Evolutionary conservation across 2,113 vertebrate species (phyloP), one percentile per base, ranked within the genome.

Genomic region (Cryptotis parvus): DNA sequence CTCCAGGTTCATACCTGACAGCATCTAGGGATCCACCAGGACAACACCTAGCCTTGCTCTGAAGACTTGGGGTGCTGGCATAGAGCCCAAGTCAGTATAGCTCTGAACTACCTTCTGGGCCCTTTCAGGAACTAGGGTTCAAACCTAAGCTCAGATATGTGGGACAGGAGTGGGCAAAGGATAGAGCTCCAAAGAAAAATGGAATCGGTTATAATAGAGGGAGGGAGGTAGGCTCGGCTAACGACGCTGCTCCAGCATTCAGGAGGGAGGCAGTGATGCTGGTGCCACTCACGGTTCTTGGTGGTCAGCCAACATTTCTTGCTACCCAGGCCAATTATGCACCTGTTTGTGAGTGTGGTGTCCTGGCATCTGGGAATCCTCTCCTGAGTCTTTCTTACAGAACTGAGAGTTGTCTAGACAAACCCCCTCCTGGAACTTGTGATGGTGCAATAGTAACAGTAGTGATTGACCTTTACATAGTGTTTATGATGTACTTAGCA

Each of bases 61-160:
- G 18, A 7, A 58, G 55, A 22, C 18, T 8, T 58, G 20, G 20
- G 16, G 55, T 6, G 22, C 8, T 20, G 20, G 52, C 16, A 15
- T 55, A 55, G 52, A 55, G 5, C 15, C 55, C 55, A 7, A 24
- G 20, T 20, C 55, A 4, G 45, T 18, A 24, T 24, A 58, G 52
- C 20, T 55, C 52, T 55, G 52, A 20, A 15, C 52, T 55, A 55
- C 20, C 18, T 15, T 6, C 52, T 22, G 52, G 52, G 2, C 15
- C 20, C 52, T 6, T 55, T 49, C 6, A 3, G 33, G 66, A 75
- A 6, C 31, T 15, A 26, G 20, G 16, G 29, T 1, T 58, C 49
- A 2, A 12, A 61, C 29, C 39, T 7, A 14, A 9, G n/a, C 35
- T 1, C 0, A 31, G 6, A 1, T 9, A 1, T 18, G 5, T 2